Percentiles rank a stretch among this genome's conserved stretches.
Conservation (phyloP, 2,113 vertebrate species). For the Anhinga anhinga region DNA sequence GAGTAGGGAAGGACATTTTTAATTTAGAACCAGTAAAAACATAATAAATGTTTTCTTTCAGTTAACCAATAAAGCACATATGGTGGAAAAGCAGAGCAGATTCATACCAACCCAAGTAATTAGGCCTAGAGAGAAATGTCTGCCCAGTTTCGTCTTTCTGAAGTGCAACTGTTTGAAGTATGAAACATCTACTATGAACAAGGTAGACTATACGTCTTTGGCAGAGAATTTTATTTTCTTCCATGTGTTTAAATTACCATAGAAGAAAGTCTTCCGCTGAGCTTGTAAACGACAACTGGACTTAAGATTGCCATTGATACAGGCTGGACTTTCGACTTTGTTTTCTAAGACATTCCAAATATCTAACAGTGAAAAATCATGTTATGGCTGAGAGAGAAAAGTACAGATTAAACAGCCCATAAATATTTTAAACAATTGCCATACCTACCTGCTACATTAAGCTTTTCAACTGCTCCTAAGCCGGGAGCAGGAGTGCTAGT, state of each 20-base stretch:
- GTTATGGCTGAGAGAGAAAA: neutral
- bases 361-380: neutral
- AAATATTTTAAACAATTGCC: neutral
- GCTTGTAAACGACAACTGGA: neutral
- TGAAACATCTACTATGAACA: neutral
- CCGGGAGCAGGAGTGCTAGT: conserved; percentile 83
- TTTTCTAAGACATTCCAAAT: neutral
- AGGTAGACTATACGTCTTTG: neutral
- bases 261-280: neutral
- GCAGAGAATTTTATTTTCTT: neutral
- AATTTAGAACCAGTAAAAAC: neutral
- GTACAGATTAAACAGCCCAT: neutral
- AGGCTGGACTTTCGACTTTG: neutral
- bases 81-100: neutral
- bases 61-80: neutral
- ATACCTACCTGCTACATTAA: conserved; percentile 92
- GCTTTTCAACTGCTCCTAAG: conserved; percentile 84
- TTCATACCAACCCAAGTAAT: neutral
- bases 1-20: conserved; percentile 23
- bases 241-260: neutral
- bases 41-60: neutral
- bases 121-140: neutral
- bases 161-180: neutral
- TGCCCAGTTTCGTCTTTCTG: neutral
- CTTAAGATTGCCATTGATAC: neutral